Evolutionary conservation across 2,888 invertebrate species (phyloP), one percentile per base, ranked within the genome.

Genomic region (Creontiades dilutus): DNA sequence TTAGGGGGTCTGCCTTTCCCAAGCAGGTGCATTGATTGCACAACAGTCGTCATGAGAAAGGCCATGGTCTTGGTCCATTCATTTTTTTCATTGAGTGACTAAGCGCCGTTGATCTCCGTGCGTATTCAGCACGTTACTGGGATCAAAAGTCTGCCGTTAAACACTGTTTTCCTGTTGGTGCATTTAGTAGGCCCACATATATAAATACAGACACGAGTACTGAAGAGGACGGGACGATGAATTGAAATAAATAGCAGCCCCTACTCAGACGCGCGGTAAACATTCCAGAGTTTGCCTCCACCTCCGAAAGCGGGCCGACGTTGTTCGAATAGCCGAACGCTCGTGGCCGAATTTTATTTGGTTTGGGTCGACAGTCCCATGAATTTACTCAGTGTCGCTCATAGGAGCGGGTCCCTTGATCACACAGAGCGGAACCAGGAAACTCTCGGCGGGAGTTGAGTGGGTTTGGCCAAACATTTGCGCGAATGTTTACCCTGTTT

Each of bases 261-360:
- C 27, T 13, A 68, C 68, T 23, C 68, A 68, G 68, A 68, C 68
- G 5, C 23, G 23, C 12, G 19, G 68, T 68, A 68, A 68, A 68
- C 68, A 68, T 9, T 68, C 23, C 12, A 23, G 0, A 5, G 68
- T 68, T 57, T n/a, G 12, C 68, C 19, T 12, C n/a, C 68, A 7
- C 23, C 68, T 23, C 68, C 3, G 9, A 27, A 61, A 61, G 61
- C 68, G 23, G 57, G 19, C 19, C 23, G 13, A 68, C 27, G 68
- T 68, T 23, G 68, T 9, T 68, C 23, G 61, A 61, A 61, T 19
- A 61, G 68, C 23, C 23, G 68, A 68, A 68, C 12, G 12, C 27
- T 19, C 68, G 68, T 23, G 68, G 68, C 27, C 68, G 68, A 68
- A 68, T 68, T 68, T 68, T 68, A 68, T 68, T 68, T 68, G 68